Evolutionary conservation across 1,140 invertebrate species (phyloP).

Genomic region (Dysdera silvatica): DNA sequence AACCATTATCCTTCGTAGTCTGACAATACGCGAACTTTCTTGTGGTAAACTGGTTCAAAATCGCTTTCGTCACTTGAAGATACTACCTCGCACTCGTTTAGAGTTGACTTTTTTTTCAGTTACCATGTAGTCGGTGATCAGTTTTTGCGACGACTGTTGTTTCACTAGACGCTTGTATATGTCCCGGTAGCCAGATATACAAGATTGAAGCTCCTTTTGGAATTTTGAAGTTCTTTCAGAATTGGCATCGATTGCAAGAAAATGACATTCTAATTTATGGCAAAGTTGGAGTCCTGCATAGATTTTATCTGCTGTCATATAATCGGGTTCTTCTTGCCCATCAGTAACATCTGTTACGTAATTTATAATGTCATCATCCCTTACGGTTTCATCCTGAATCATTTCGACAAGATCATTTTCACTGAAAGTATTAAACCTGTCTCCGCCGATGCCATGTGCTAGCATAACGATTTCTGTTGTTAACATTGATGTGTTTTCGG

Average conservation of each 20-base stretch:
- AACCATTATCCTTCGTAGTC: neutral
- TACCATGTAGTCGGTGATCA: neutral
- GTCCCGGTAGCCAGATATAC: neutral
- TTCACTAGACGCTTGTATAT: neutral
- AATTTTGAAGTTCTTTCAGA: constrained; percentile 12
- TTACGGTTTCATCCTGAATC: constrained; percentile 1
- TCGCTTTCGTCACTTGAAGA: constrained; percentile 12
- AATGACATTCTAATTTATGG: constrained; percentile 1
- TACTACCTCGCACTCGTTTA: constrained; percentile 3
- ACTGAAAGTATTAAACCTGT: neutral
- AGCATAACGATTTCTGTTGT: constrained; percentile 5
- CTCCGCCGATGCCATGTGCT: constrained; percentile 1
- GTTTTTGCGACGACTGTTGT: neutral
- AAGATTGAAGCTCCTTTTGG: constrained; percentile 9
- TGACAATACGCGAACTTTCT: constrained; percentile 4
- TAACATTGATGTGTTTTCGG: neutral
- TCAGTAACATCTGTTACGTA: neutral
- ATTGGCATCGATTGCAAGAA: constrained; percentile 10
- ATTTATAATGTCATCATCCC: constrained; percentile 5
- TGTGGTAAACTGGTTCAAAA: constrained; percentile 4
- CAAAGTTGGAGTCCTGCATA: neutral
- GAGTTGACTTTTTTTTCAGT: constrained; percentile 1
- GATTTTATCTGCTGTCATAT: constrained; percentile 5
- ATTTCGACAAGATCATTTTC: constrained; percentile 8
- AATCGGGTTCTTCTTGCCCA: neutral